These are phyloP conservation scores for Harpegnathos saltator DNA, from an alignment of 1,140 invertebrate genomes.

Conservation along the genomic window DNA sequence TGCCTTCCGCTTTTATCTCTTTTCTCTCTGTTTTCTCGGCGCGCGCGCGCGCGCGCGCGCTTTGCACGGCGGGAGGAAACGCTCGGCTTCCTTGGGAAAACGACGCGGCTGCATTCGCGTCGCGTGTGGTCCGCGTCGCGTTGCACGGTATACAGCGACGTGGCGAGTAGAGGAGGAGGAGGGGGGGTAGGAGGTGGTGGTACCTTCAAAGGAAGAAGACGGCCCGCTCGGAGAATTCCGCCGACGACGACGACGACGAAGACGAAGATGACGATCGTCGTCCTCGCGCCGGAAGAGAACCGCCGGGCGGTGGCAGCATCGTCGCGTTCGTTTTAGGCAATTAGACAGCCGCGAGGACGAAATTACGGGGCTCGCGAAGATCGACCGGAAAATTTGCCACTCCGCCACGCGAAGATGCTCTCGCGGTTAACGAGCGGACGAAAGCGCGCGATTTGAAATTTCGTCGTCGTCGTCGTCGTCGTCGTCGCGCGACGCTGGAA, in stretches of 20 bases:
- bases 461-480: too few species aligned
- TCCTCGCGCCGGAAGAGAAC: not conserved
- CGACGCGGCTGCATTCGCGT: constrained; percentile 21
- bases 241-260: constrained; percentile 2
- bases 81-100: constrained; percentile 62
- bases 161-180: not conserved
- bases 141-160: not conserved
- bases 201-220: constrained; percentile 23
- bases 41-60: not conserved
- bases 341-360: constrained; percentile 27
- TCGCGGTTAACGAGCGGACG: not conserved
- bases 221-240: constrained; percentile 8
- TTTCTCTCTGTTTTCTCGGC: constrained; percentile 36
- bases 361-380: constrained; percentile 39
- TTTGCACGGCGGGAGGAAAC: constrained; percentile 50
- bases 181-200: not conserved
- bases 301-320: not conserved
- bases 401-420: not conserved
- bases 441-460: not conserved
- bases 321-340: constrained; percentile 44
- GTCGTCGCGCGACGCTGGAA: not conserved
- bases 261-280: not conserved
- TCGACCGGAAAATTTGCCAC: constrained; percentile 30
- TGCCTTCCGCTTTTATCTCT: constrained; percentile 51
- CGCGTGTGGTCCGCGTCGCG: constrained; percentile 59